phyloP scores from a whole-genome alignment of 2,797 vertebrate species.

The Mormyrops attenuatus region DNA sequence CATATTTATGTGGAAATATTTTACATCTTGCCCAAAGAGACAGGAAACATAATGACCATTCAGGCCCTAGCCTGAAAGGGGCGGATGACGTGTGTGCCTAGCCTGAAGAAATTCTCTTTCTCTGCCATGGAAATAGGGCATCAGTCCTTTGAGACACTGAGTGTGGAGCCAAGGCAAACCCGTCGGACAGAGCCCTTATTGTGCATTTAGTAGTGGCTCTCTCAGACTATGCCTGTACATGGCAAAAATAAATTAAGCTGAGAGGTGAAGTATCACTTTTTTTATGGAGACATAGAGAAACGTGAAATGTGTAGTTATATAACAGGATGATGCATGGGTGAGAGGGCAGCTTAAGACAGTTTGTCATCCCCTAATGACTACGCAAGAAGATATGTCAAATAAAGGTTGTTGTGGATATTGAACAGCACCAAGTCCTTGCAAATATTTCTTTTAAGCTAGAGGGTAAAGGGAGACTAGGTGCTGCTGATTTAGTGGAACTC shows the following conservation, averaged over 20 bases:
- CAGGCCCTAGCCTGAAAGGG: not conserved
- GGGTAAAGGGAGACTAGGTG: not conserved
- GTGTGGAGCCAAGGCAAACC: not conserved
- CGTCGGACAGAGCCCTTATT: not conserved
- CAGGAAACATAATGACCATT: not conserved
- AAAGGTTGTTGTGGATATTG: not conserved
- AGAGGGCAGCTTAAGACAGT: not conserved
- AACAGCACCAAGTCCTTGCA: not conserved
- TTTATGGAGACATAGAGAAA: not conserved
- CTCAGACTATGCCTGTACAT: not conserved
- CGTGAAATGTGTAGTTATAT: not conserved
- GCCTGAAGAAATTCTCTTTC: not conserved
- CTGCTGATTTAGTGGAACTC: not conserved
- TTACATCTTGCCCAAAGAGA: not conserved
- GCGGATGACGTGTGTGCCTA: not conserved
- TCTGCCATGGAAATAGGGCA: slow-evolving; percentile 5
- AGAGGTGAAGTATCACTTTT: not conserved
- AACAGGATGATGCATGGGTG: not conserved
- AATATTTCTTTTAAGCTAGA: not conserved
- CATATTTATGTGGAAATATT: not conserved
- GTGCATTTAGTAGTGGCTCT: not conserved
- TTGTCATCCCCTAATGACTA: not conserved
- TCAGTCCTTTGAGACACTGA: not conserved
- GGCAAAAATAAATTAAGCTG: not conserved
- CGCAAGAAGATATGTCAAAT: not conserved